phyloP scores from a whole-genome alignment of 2,113 vertebrate species.

The Carlito syrichta region DNA sequence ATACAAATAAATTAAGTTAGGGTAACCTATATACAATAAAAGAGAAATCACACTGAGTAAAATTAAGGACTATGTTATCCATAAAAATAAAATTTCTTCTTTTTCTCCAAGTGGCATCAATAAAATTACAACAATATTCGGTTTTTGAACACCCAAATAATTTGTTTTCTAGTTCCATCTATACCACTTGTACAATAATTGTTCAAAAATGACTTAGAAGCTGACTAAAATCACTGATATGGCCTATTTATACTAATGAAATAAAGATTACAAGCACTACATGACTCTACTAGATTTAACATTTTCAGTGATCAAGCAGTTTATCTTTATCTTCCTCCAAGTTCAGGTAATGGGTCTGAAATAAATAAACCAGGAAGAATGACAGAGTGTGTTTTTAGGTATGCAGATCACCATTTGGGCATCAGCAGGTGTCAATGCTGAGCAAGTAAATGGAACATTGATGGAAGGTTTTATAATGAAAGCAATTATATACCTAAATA shows the following conservation, averaged over 20 bases:
- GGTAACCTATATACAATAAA: constrained; percentile 69
- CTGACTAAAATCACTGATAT: constrained; percentile 46
- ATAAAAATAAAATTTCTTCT: constrained; percentile 61
- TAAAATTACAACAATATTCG: constrained; percentile 43
- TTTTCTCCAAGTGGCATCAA: constrained; percentile 42
- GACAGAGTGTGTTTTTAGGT: background rate
- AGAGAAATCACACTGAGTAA: constrained; percentile 54
- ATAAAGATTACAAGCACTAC: constrained; percentile 30
- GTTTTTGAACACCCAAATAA: constrained; percentile 50
- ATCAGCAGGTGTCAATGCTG: background rate
- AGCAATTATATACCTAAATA: background rate
- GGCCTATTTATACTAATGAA: constrained; percentile 44
- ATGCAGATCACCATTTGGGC: background rate
- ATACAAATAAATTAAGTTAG: constrained; percentile 75
- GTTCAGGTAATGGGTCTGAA: background rate
- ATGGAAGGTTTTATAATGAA: background rate
- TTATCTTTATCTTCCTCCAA: background rate
- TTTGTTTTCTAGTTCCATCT: constrained; percentile 51
- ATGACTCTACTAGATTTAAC: constrained; percentile 36
- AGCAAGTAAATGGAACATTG: background rate
- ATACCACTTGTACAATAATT: constrained; percentile 27
- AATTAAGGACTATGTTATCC: constrained; percentile 53
- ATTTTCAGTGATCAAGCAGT: background rate
- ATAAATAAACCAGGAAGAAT: background rate
- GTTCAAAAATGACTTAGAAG: constrained; percentile 59